Conservation (phyloP, 1,140 invertebrate species). For the Spodoptera litura region DNA sequence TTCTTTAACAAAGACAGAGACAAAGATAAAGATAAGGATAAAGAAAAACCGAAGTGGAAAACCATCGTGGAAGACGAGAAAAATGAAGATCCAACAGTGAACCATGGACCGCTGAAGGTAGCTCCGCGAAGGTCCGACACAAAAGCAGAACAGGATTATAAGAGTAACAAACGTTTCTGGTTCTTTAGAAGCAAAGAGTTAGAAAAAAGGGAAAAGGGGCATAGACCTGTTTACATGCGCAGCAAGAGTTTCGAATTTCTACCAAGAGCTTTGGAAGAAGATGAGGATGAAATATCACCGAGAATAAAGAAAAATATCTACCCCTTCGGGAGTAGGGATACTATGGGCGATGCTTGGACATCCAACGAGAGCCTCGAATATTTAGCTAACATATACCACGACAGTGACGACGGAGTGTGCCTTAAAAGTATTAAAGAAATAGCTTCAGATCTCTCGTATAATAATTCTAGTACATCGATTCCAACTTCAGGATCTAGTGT, state of each 20-base stretch:
- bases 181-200: conserved; percentile 74
- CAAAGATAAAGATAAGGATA: conserved; percentile 77
- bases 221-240: conserved; percentile 70
- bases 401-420: conserved; percentile 72
- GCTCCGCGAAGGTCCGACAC: conserved; percentile 34
- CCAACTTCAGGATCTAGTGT: conserved; percentile 54
- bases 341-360: conserved; percentile 64
- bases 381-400: conserved; percentile 71
- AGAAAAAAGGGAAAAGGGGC: conserved; percentile 61
- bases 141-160: conserved; percentile 63
- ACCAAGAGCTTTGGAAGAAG: conserved; percentile 70
- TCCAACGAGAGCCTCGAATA: conserved; percentile 73
- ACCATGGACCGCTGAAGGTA: conserved; percentile 26
- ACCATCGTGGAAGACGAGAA: conserved; percentile 68
- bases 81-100: conserved; percentile 36
- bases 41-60: conserved; percentile 72
- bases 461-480: conserved; percentile 69
- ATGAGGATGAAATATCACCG: conserved; percentile 52
- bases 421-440: conserved; percentile 76
- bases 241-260: conserved; percentile 83
- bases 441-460: conserved; percentile 65
- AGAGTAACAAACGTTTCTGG: conserved; percentile 77
- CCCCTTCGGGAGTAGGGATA: conserved; percentile 71
- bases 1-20: conserved; percentile 77
- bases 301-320: conserved; percentile 63